Conservation (phyloP, 1,140 invertebrate species). For the Diuraphis noxia region DNA sequence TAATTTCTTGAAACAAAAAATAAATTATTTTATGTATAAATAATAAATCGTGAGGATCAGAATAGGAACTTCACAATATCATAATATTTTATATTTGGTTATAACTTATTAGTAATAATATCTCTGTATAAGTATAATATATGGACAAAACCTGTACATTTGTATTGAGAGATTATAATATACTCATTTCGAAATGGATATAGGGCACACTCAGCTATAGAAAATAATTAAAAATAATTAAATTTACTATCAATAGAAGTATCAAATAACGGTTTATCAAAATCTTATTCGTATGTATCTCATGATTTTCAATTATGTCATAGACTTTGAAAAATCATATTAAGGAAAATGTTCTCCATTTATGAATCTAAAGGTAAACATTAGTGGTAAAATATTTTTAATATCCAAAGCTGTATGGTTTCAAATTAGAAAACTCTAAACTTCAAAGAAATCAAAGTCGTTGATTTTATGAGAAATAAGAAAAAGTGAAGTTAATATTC, state of each 20-base stretch:
- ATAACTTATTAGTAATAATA: background rate
- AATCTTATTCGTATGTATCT: too few species aligned
- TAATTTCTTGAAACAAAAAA: background rate
- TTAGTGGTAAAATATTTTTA: too few species aligned
- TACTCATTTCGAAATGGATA: background rate
- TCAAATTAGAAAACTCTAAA: background rate
- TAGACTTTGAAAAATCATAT: too few species aligned
- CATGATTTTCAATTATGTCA: too few species aligned
- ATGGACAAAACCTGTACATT: background rate
- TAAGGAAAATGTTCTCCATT: too few species aligned
- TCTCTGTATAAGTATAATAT: background rate
- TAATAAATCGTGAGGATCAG: background rate
- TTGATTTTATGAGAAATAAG: background rate
- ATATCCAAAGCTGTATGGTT: background rate
- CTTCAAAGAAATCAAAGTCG: background rate
- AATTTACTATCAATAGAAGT: too few species aligned
- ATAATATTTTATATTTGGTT: background rate
- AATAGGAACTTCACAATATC: background rate
- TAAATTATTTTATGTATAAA: background rate
- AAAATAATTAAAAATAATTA: too few species aligned
- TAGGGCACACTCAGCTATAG: background rate
- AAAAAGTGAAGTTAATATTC: background rate
- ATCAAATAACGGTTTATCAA: too few species aligned
- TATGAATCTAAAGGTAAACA: too few species aligned
- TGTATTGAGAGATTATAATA: too few species aligned